These are phyloP conservation scores for Lycocerus yunnanus DNA, from an alignment of 2,888 invertebrate genomes.

Conservation along the genomic window DNA sequence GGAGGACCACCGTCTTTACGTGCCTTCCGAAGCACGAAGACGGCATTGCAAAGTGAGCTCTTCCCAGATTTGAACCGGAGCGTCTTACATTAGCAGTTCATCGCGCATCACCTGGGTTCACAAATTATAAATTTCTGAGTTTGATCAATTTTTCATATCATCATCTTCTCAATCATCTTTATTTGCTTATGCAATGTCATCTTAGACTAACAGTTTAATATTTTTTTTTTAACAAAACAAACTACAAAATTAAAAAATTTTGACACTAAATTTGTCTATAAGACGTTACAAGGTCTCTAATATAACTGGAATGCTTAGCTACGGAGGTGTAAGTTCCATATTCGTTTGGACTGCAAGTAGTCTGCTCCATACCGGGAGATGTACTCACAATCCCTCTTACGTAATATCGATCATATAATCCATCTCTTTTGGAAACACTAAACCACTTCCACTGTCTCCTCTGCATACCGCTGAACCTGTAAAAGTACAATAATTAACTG, in stretches of 20 bases:
- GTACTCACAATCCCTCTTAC: conserved; percentile 57
- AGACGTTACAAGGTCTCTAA: not conserved
- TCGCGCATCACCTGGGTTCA: no score
- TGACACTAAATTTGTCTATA: not conserved
- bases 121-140: no score
- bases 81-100: no score
- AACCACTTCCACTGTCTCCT: conserved; percentile 57
- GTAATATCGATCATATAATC: conserved; percentile 47
- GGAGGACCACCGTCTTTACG: no score
- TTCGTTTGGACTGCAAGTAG: conserved; percentile 45
- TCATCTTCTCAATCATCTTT: no score
- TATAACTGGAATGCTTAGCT: not conserved
- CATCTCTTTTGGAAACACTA: conserved; percentile 45
- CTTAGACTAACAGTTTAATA: not conserved
- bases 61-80: no score
- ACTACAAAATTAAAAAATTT: not conserved
- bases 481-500: conserved; percentile 1
- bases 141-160: no score
- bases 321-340: conserved; percentile 50
- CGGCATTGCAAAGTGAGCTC: no score
- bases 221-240: not conserved
- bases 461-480: conserved; percentile 54
- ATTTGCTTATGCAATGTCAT: not conserved
- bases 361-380: conserved; percentile 37
- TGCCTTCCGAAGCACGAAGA: no score